These are phyloP conservation scores for Eulithis prunata DNA, from an alignment of 2,888 invertebrate species.

Conservation along the genomic window DNA sequence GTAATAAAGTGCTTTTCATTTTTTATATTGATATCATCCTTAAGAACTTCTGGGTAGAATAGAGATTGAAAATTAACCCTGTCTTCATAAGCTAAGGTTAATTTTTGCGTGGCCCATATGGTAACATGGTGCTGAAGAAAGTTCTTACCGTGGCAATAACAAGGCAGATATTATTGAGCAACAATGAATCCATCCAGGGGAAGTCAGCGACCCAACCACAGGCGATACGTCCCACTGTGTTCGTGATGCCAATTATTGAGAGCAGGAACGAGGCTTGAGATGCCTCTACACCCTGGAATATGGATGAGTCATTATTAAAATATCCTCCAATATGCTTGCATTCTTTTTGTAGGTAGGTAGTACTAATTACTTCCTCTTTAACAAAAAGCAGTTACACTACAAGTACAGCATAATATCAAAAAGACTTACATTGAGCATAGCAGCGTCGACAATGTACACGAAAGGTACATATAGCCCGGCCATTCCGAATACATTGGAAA, in stretches of 20 bases:
- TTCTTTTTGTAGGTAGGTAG: too few relatives aligned
- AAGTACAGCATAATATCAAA: not conserved
- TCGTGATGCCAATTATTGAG: slow-evolving; percentile 96
- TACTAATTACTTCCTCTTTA: too few relatives aligned
- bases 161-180: slow-evolving; percentile 97
- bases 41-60: too few relatives aligned
- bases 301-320: not conserved
- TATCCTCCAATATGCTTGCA: too few relatives aligned
- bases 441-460: slow-evolving; percentile 95
- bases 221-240: slow-evolving; percentile 95
- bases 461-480: slow-evolving; percentile 98
- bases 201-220: slow-evolving; percentile 97
- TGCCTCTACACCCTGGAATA: slow-evolving; percentile 87
- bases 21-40: too few relatives aligned
- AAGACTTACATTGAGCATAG: slow-evolving; percentile 86
- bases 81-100: too few relatives aligned
- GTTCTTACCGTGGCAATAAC: slow-evolving; percentile 91
- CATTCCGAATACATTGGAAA: slow-evolving; percentile 98
- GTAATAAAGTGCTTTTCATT: too few relatives aligned
- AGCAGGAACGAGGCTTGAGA: slow-evolving; percentile 90
- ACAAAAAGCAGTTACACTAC: too few relatives aligned
- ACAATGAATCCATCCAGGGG: slow-evolving; percentile 94
- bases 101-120: too few relatives aligned
- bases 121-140: not conserved
- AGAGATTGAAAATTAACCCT: too few relatives aligned